These are phyloP conservation scores for Eulemur albifrons DNA, from an alignment of 2,797 vertebrate species.

Conservation along the genomic window DNA sequence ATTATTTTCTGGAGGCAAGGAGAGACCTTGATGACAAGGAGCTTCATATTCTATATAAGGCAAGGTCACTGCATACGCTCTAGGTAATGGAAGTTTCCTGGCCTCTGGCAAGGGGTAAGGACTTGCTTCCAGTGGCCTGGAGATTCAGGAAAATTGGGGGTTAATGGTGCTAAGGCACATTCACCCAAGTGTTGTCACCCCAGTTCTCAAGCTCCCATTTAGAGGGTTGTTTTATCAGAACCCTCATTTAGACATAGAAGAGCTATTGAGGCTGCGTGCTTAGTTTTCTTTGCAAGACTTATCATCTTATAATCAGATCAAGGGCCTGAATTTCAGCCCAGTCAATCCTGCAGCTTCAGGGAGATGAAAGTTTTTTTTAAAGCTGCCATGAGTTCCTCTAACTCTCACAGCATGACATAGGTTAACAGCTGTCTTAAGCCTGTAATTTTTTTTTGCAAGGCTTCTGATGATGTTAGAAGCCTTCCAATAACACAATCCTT, in stretches of 20 bases:
- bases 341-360: not conserved
- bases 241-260: not conserved
- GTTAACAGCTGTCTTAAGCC: constrained; percentile 5
- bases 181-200: not conserved
- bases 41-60: not conserved
- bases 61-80: not conserved
- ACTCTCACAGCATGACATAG: not conserved
- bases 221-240: not conserved
- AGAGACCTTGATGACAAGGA: not conserved
- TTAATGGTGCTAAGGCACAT: not conserved
- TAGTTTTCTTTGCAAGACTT: not conserved
- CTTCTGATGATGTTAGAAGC: constrained; percentile 48
- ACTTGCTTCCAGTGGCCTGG: not conserved
- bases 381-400: not conserved
- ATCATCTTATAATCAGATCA: not conserved
- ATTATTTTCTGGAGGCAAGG: not conserved
- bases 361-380: constrained; percentile 25
- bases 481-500: not conserved
- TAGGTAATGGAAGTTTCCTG: not conserved
- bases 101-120: not conserved
- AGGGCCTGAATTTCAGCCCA: not conserved
- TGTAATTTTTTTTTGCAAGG: constrained; percentile 21
- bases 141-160: not conserved
- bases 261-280: not conserved
- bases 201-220: not conserved